Base-by-base conservation (phyloP, 2,113 vertebrate genomes). In the Cochlearius cochlearius region DNA sequence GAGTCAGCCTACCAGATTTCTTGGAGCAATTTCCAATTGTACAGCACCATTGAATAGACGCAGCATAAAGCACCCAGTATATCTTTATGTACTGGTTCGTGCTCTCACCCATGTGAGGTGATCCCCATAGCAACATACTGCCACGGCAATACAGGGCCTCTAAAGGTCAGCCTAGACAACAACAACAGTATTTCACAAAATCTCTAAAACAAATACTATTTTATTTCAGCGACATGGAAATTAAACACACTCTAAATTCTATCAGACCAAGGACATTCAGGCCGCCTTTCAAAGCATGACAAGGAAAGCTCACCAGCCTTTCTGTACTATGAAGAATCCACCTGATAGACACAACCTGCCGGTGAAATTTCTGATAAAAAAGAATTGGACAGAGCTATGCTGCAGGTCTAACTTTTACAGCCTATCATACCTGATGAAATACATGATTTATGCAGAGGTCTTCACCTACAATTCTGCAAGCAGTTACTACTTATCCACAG, bases 161-260 rank as follows among this genome's bases (percentile, higher is more conserved):
- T 5, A 97, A 96, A 95, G 96, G 96, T 95, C 95, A 97, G 69
- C 82, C 18, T 9, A 55, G 90, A 94, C 95, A 96, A 95, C 94
- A 96, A 92, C 93, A 96, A 90, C 87, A 92, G 67, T 39, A 34
- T 69, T 90, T 82, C 93, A 92, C 92, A 63, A 90, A 96, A 96
- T 86, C 93, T 73, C 96, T 92, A 92, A 92, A 96, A 82, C 90
- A 94, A 97, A 95, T 88, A 79, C 88, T 50, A 39, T 79, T 88
- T 86, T 80, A 77, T 94, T 96, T 92, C 82, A 50, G 50, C 2
- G 15, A 50, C 63, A 25, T 50, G 71, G 75, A 92, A 96, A 96
- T 96, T 76, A 95, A 96, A 79, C 59, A 79, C 45, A 20, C 67
- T 73, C 81, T 88, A 69, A 88, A 94, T 90, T 82, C 85, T 78